Conservation (phyloP, 2,888 invertebrate genomes). For the Aphrophora alni region DNA sequence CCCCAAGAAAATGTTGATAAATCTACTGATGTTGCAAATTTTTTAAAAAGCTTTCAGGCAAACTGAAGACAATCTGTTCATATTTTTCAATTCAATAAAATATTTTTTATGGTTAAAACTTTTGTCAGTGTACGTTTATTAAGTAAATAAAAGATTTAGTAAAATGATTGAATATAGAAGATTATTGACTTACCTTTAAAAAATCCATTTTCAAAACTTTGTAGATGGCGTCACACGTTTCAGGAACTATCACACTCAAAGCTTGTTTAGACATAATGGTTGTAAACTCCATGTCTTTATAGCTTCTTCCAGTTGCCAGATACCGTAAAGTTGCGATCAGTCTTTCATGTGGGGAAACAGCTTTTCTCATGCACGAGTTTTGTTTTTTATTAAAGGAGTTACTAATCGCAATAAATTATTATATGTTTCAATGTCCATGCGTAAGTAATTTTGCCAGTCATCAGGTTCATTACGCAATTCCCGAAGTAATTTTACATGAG, state of each 20-base stretch:
- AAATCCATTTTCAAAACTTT: not conserved
- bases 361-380: too few species aligned
- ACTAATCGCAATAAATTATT: constrained; percentile 25
- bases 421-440: too few species aligned
- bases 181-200: not conserved
- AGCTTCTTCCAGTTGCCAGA: constrained; percentile 38
- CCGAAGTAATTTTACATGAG: not conserved
- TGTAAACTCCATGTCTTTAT: constrained; percentile 37
- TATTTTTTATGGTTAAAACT: too few species aligned
- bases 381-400: constrained; percentile 23
- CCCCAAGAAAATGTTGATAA: too few species aligned
- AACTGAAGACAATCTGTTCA: too few species aligned
- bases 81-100: too few species aligned
- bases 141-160: too few species aligned
- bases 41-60: too few species aligned
- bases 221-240: not conserved
- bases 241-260: not conserved
- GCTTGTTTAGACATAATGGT: not conserved
- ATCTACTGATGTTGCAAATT: too few species aligned
- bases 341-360: constrained; percentile 36
- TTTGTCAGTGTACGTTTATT: too few species aligned
- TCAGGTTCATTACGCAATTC: not conserved
- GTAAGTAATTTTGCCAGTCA: constrained; percentile 12
- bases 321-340: constrained; percentile 37
- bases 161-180: too few species aligned